phyloP scores from a whole-genome alignment of 2,797 vertebrate genomes.

The Tenualosa ilisha region DNA sequence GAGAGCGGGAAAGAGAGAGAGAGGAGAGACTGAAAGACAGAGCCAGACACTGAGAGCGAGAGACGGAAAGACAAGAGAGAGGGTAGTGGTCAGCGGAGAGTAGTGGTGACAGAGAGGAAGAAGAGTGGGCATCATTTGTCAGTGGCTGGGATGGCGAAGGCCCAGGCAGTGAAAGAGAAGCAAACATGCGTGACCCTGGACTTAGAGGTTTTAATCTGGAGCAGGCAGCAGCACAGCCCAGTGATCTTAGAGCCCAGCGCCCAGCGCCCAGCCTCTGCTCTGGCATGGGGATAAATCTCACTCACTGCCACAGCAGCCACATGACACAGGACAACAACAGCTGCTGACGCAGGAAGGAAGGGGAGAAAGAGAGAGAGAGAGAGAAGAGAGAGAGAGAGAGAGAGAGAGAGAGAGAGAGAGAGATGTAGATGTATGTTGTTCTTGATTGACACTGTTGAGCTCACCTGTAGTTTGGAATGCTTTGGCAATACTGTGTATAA shows the following conservation, averaged over 20 bases:
- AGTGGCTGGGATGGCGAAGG: neutral
- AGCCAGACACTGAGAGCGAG: neutral
- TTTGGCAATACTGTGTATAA: no score
- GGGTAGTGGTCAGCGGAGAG: neutral
- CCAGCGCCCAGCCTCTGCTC: neutral
- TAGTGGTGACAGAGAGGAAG: neutral
- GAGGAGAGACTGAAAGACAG: neutral
- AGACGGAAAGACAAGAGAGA: neutral
- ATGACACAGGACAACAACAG: constrained; percentile 43
- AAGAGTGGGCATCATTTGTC: neutral
- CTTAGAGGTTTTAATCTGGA: constrained; percentile 52
- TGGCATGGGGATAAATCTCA: constrained; percentile 56
- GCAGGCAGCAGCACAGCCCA: constrained; percentile 57
- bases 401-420: constrained; percentile 24
- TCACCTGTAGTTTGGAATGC: no score
- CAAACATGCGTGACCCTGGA: constrained; percentile 45
- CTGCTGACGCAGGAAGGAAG: constrained; percentile 35
- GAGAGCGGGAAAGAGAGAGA: neutral
- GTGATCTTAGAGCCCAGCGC: constrained; percentile 3
- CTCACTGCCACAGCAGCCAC: constrained; percentile 51
- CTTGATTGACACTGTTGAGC: no score
- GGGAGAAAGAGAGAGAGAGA: constrained; percentile 35
- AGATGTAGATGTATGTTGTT: no score
- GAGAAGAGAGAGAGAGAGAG: neutral
- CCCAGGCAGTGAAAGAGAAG: neutral